Evolutionary conservation across 2,113 vertebrate species (phyloP), one percentile per base, ranked within the genome.

Genomic region (Oncorhynchus tshawytscha): DNA sequence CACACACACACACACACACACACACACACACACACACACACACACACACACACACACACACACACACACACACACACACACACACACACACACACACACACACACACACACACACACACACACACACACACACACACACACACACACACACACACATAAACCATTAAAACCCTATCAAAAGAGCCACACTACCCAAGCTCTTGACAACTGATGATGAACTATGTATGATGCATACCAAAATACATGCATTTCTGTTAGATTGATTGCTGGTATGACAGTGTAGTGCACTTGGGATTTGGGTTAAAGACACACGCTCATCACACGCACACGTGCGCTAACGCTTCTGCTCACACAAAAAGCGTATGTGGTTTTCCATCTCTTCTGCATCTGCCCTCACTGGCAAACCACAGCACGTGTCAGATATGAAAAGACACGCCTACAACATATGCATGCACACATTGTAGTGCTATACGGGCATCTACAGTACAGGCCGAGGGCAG

Each of bases 391-490:
- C 59, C 16, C 59, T 86, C 76, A 82, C 16, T 49, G 60, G 70
- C 34, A 90, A 86, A 87, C 83, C 79, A 1, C 82, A 72, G 72
- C 67, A 57, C 34, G 73, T 88, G 88, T 82, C 82, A 77, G 67
- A 75, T 3, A 20, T 68, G 66, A 7, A 60, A 57, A 18, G n/a
- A 75, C 68, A 71, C 67, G 64, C 34, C 57, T 27, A 4, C 22
- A 67, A 48, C 54, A 70, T 18, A 27, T 27, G 22, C 72, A 80
- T 64, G 39, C 51, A 48, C 65, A 60, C 49, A 57, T 39, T 25
- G 22, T 11, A n/a, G 9, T 1, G 45, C 69, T 45, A 12, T 11
- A 3, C 9, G 39, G 39, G 39, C 39, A 45, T 39, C 8, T 39
- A 39, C 39, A 39, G 39, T 39, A 39, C 8, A 39, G 39, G 39